Conservation (phyloP, 1,140 invertebrate species). For the Drosophila pallidifrons region DNA sequence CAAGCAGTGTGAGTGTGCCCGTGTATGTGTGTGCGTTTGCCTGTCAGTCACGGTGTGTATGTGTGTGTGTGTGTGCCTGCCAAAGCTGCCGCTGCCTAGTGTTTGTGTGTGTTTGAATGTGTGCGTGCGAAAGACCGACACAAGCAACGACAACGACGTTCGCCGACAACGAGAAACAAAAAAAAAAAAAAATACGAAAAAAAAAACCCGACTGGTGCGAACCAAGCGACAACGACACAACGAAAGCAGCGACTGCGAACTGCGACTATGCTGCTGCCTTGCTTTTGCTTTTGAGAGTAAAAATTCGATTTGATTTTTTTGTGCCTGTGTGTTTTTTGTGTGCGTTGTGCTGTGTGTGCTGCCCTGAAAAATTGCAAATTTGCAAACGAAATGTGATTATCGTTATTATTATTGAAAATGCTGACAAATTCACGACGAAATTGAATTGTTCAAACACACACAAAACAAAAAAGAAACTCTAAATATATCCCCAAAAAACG, state of each 20-base stretch:
- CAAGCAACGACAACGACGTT: slow-evolving; percentile 23
- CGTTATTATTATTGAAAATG: slow-evolving; percentile 59
- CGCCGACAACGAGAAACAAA: slow-evolving; percentile 52
- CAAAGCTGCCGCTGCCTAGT: too few species aligned
- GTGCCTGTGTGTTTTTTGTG: too few species aligned
- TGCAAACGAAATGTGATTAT: slow-evolving; percentile 68
- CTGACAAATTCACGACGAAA: slow-evolving; percentile 54
- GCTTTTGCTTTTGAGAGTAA: slow-evolving; percentile 52
- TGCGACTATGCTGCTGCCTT: slow-evolving; percentile 7
- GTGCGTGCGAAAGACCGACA: slow-evolving; percentile 68
- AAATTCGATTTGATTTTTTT: slow-evolving; percentile 70
- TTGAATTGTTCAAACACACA: too few species aligned
- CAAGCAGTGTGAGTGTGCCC: slow-evolving; percentile 35
- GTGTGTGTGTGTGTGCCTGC: slow-evolving; percentile 16
- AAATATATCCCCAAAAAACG: background rate
- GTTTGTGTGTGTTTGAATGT: slow-evolving; percentile 46
- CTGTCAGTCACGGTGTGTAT: slow-evolving; percentile 25
- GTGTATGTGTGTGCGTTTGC: slow-evolving; percentile 35
- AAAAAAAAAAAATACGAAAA: slow-evolving; percentile 81
- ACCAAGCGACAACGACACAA: slow-evolving; percentile 30
- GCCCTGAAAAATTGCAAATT: slow-evolving; percentile 67
- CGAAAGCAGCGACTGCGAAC: slow-evolving; percentile 23
- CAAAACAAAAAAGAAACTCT: background rate
- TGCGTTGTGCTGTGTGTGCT: slow-evolving; percentile 19
- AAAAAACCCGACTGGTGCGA: slow-evolving; percentile 74